phyloP scores from a whole-genome alignment of 1,140 invertebrate species.

The Aphaenogaster floridana region DNA sequence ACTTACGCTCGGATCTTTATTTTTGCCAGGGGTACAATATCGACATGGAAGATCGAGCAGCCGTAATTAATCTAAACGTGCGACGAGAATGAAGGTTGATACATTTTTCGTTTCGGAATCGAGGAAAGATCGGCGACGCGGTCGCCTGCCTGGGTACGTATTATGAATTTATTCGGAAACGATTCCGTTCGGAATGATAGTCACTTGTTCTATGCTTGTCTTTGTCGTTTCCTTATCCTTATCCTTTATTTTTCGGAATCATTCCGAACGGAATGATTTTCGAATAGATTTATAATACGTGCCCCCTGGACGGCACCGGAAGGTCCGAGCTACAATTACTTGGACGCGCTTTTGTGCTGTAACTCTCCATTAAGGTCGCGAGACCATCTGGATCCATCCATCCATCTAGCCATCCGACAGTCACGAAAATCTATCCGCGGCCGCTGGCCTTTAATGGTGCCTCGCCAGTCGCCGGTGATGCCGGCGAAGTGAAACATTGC shows the following conservation, averaged over 20 bases:
- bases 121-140: not conserved
- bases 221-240: too few relatives aligned
- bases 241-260: too few relatives aligned
- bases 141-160: not conserved
- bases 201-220: too few relatives aligned
- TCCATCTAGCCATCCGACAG: not conserved
- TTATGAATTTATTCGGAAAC: too few relatives aligned
- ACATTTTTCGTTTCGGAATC: not conserved
- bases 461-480: not conserved
- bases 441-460: not conserved
- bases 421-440: constrained; percentile 7
- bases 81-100: not conserved
- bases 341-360: not conserved
- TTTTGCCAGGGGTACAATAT: not conserved
- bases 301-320: not conserved
- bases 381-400: not conserved
- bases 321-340: constrained; percentile 6
- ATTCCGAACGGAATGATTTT: too few relatives aligned
- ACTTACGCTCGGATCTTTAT: too few relatives aligned
- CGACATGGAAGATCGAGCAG: not conserved
- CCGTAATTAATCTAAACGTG: not conserved
- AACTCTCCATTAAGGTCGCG: not conserved
- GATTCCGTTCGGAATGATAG: too few relatives aligned
- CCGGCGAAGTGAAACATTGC: constrained; percentile 16
- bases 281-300: too few relatives aligned